Base-by-base conservation (phyloP, 23 tunicate species). In the Diplosoma virens region DNA sequence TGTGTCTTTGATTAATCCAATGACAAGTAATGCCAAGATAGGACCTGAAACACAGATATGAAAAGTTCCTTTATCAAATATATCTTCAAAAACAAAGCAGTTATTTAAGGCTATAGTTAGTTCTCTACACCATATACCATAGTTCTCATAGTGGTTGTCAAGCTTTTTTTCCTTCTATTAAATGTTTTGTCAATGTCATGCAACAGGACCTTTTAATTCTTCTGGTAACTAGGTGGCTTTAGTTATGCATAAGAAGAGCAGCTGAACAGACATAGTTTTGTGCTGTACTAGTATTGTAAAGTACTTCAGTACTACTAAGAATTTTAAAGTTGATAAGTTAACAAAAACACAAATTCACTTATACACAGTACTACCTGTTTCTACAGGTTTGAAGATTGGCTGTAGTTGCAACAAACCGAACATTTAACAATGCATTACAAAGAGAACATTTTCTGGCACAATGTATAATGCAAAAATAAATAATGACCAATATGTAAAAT, bases 1-100 rank as follows among this genome's bases (percentile, higher is more conserved):
- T 1, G 78, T 16, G 2, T 27, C 16, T n/a, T 72, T 47, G 23
- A 50, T 72, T 61, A 3, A 72, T 72, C 78, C 78, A 72, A 34
- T 72, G 78, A 24, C 60, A 47, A 2, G 78, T 72, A n/a, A 72
- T 28, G 28, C 78, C 61, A 47, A 72, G 22, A 33, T 72, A 72
- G 21, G 78, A 72, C 35, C 78, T 47, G 54, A 18, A 33, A 36
- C 22, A 6, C n/a, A 27, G 17, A 64, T 9, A 55, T 55, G 61
- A 55, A 17, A 9, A 55, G 17, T 11, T 55, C n/a, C n/a, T n/a
- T n/a, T n/a, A n/a, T n/a, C n/a, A n/a, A n/a, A n/a, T n/a, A n/a
- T n/a, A n/a, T n/a, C n/a, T n/a, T n/a, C n/a, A n/a, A n/a, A n/a
- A n/a, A n/a, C n/a, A n/a, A n/a, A n/a, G n/a, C n/a, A n/a, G n/a